A percentile compares a stretch with the other conserved stretches of the same genome.
phyloP scores from a whole-genome alignment of 2,888 invertebrate genomes.

The Cheilosia vernalis region DNA sequence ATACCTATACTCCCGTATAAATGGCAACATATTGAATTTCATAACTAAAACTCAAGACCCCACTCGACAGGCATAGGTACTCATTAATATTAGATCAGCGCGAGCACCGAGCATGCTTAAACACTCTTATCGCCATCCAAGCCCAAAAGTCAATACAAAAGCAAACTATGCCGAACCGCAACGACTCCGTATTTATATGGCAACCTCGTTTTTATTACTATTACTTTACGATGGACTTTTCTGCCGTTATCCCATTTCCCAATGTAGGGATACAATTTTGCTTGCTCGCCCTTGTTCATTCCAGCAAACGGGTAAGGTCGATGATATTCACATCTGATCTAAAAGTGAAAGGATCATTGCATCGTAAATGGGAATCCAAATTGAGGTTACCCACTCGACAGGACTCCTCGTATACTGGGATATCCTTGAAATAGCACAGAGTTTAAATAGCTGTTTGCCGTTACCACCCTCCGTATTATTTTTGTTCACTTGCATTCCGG shows the following conservation, averaged over 20 bases:
- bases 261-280: background rate
- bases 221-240: conserved; percentile 38
- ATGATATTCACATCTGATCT: conserved; percentile 47
- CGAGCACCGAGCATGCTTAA: conserved; percentile 17
- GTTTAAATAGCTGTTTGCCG: conserved; percentile 50
- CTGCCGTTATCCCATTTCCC: background rate
- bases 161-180: conserved; percentile 1
- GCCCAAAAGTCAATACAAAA: conserved; percentile 19
- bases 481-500: conserved; percentile 62
- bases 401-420: conserved; percentile 38
- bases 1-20: no score
- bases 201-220: conserved; percentile 14
- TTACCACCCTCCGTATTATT: conserved; percentile 32
- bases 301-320: conserved; percentile 21
- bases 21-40: no score
- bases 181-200: conserved; percentile 7
- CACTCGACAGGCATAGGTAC: no score
- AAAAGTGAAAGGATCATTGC: conserved; percentile 68
- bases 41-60: no score
- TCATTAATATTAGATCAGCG: background rate
- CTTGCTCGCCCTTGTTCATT: background rate
- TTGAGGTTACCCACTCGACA: conserved; percentile 70
- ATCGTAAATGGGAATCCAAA: conserved; percentile 69
- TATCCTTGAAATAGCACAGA: conserved; percentile 55
- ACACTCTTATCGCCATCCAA: background rate